Conservation (phyloP, 2,888 invertebrate species). For the Orthosia gracilis region DNA sequence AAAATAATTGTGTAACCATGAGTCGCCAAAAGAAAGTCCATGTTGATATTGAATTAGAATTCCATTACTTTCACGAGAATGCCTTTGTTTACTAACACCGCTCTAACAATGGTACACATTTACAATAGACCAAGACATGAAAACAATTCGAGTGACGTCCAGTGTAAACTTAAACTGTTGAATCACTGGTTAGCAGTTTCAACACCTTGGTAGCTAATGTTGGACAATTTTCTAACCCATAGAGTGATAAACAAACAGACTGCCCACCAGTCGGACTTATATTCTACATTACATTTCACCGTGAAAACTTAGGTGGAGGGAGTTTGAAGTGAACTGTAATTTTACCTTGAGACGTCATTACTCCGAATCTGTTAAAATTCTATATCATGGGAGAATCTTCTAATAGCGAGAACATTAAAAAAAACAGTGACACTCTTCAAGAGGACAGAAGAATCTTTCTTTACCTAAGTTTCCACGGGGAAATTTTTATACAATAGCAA, state of each 20-base stretch:
- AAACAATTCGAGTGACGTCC: conserved; percentile 52
- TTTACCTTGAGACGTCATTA: too few species aligned
- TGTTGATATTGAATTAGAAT: conserved; percentile 48
- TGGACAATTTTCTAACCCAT: not conserved
- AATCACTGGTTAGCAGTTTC: conserved; percentile 20
- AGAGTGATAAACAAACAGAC: not conserved
- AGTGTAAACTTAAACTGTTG: conserved; percentile 19
- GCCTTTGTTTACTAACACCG: conserved; percentile 57
- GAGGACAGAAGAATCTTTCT: too few species aligned
- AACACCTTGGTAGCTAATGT: not conserved
- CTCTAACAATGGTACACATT: conserved; percentile 48
- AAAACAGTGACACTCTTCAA: too few species aligned
- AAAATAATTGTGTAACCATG: not conserved
- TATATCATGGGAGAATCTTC: too few species aligned
- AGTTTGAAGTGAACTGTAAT: too few species aligned
- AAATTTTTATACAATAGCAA: too few species aligned
- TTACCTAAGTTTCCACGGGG: too few species aligned
- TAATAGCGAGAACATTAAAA: too few species aligned
- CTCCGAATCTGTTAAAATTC: too few species aligned
- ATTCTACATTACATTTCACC: not conserved
- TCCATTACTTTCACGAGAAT: conserved; percentile 47
- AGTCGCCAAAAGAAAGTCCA: conserved; percentile 23
- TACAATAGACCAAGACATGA: conserved; percentile 54
- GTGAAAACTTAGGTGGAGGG: too few species aligned
- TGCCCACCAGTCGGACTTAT: not conserved